Conservation (phyloP, 2,113 vertebrate species). For the Zosterops pallidus region DNA sequence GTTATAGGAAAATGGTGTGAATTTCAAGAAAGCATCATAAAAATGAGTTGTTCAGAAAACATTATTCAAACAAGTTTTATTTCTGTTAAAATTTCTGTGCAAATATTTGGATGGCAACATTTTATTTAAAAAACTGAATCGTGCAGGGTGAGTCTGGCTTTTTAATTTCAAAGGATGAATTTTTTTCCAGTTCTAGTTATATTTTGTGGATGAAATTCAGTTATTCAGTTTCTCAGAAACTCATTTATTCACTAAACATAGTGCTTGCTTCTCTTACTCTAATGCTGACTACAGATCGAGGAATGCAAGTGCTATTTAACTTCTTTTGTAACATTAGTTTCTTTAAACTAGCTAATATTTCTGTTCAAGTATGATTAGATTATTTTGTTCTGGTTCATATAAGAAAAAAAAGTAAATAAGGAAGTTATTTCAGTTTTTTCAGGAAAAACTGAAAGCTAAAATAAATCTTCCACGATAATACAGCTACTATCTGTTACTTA, state of each 20-base stretch:
- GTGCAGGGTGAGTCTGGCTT: neutral
- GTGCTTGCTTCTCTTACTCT: neutral
- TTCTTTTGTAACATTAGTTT: neutral
- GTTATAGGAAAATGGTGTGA: neutral
- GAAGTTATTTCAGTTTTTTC: too few species aligned
- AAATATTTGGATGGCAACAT: neutral
- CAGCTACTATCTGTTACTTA: neutral
- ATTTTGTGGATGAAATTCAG: neutral
- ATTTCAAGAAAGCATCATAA: neutral
- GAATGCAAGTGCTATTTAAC: neutral
- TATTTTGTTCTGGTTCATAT: neutral
- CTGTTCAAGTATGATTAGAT: neutral
- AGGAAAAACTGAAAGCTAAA: neutral
- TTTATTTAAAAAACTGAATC: slow-evolving; percentile 3
- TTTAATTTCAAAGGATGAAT: neutral
- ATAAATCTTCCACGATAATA: neutral
- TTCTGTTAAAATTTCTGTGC: neutral
- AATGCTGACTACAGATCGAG: neutral
- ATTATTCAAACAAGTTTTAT: neutral
- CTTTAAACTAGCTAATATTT: neutral
- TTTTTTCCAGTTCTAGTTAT: neutral
- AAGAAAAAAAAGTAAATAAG: neutral
- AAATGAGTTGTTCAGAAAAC: neutral
- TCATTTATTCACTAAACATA: neutral
- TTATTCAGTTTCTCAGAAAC: neutral